Evolutionary conservation across 2,797 vertebrate species (phyloP).

Genomic region (Pristis pectinata): DNA sequence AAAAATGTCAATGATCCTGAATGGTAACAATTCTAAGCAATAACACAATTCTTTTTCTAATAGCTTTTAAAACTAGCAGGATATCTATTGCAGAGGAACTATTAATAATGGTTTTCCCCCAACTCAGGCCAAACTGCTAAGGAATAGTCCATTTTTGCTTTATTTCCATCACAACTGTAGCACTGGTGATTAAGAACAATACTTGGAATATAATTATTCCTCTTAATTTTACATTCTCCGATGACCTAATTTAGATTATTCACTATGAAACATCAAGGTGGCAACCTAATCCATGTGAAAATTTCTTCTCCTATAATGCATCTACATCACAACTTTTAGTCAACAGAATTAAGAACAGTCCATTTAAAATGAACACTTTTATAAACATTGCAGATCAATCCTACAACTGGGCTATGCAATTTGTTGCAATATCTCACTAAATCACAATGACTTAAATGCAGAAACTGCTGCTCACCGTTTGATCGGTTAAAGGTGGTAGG

Average conservation of each 20-base stretch:
- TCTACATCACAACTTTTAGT: not conserved
- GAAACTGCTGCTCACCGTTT: constrained; percentile 75
- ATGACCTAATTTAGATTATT: not conserved
- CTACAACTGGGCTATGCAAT: not conserved
- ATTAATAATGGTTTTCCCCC: not conserved
- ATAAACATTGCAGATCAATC: not conserved
- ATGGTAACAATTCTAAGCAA: not conserved
- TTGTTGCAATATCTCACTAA: constrained; percentile 51
- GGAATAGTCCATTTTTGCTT: not conserved
- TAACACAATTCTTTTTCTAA: not conserved
- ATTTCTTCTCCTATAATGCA: not conserved
- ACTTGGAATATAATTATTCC: not conserved
- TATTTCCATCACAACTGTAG: not conserved
- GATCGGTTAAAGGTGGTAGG: constrained; percentile 79
- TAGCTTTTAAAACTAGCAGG: not conserved
- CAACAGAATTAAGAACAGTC: not conserved
- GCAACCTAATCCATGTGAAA: not conserved
- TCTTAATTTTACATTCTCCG: not conserved
- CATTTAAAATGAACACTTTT: not conserved
- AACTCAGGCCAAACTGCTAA: not conserved
- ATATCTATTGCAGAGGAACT: not conserved
- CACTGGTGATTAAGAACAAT: not conserved
- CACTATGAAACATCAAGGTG: not conserved
- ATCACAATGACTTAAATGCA: not conserved
- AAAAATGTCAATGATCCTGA: not conserved